Base-by-base conservation (phyloP, 2,797 vertebrate genomes). In the Schizopygopsis malacanthus region DNA sequence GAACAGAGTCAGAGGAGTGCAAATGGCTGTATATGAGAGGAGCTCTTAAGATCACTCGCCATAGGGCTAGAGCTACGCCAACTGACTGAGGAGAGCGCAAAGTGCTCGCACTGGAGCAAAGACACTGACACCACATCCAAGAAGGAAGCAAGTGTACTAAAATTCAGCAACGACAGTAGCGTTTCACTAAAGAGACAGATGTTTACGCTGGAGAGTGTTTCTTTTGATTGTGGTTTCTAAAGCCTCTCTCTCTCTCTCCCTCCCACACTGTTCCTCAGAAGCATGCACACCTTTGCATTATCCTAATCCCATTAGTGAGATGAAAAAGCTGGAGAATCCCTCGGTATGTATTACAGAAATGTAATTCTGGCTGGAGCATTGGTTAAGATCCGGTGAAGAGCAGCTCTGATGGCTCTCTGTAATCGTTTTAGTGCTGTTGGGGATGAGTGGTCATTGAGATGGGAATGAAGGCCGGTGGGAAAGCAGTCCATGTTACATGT, bases 251-350 rank as follows among this genome's bases (percentile, higher is more conserved):
- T 88, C 79, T 76, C 10, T 71, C 41, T 63, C 39, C 41, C 25
- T 84, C 82, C 73, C 37, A 80, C 79, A 47, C 75, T 76, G 56
- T 71, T 81, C 70, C 33, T 82, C 54, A 50, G 79, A 84, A 82
- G 41, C 79, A 80, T 54, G n/a, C 82, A 61, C 73, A 88, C 87
- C 87, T 88, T 73, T 83, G 82, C 86, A 90, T 83, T 82, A 87
- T 82, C 83, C 63, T 89, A 90, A 89, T 90, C 88, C 88, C 83
- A 89, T 86, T 90, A 88, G 84, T 80, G 69, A 79, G 81, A 81
- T 82, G 83, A 89, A 80, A 85, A 88, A 87, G 79, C 87, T 47
- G 25, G 59, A 82, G 52, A 86, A 88, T 83, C 85, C 83, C 80
- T 69, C 18, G 22, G 83, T 79, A 79, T 83, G 85, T 85, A 88